Conservation (phyloP, 2,888 invertebrate genomes). For the Tetanocera ferruginea region DNA sequence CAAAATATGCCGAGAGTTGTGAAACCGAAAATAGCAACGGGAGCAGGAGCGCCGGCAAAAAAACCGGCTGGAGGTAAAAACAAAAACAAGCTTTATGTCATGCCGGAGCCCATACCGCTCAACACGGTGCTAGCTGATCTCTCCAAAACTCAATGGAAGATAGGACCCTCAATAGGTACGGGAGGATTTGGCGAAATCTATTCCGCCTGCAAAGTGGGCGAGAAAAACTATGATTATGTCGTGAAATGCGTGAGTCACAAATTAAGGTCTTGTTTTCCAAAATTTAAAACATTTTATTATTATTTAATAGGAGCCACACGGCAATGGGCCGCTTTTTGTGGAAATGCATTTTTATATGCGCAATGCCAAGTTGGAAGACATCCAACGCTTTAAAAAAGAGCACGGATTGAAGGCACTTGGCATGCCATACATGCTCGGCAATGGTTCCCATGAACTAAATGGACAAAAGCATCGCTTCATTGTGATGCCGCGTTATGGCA, state of each 20-base stretch:
- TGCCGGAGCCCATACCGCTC: slow-evolving; percentile 64
- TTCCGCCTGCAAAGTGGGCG: slow-evolving; percentile 78
- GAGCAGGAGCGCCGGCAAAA: slow-evolving; percentile 46
- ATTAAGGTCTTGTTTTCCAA: background rate
- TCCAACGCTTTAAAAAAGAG: slow-evolving; percentile 50
- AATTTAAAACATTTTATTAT: background rate
- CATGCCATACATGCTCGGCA: slow-evolving; percentile 77
- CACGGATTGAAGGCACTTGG: slow-evolving; percentile 53
- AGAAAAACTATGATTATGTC: slow-evolving; percentile 77
- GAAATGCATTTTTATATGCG: slow-evolving; percentile 80
- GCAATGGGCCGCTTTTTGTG: slow-evolving; percentile 76
- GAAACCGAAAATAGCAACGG: slow-evolving; percentile 50
- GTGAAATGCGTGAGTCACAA: slow-evolving; percentile 81
- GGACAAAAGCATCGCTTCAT: slow-evolving; percentile 87
- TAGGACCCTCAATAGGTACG: slow-evolving; percentile 88
- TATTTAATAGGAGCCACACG: slow-evolving; percentile 54
- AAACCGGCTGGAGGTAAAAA: slow-evolving; percentile 56
- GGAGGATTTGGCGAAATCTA: slow-evolving; percentile 97
- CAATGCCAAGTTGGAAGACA: slow-evolving; percentile 74
- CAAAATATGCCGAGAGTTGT: slow-evolving; percentile 58
- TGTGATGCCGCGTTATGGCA: slow-evolving; percentile 90
- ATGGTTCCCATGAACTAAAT: slow-evolving; percentile 83
- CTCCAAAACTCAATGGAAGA: slow-evolving; percentile 84
- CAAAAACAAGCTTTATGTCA: slow-evolving; percentile 63
- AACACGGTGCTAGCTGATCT: slow-evolving; percentile 86